Evolutionary conservation across 2,888 invertebrate species (phyloP).

Genomic region (Bursaphelenchus okinawaensis): DNA sequence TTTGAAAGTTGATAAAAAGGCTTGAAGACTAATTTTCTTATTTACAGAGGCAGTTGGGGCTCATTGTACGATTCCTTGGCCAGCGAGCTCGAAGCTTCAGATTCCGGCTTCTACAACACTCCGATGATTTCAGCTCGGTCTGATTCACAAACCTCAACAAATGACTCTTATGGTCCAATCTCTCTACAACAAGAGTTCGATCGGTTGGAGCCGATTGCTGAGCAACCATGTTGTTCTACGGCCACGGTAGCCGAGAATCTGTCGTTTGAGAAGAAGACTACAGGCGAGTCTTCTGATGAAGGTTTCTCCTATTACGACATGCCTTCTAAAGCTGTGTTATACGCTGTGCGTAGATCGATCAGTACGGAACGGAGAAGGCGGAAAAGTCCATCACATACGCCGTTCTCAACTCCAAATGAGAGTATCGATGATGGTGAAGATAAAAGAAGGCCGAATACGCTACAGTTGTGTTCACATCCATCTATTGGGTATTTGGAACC

Average conservation of each 20-base stretch:
- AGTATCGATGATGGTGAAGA: not conserved
- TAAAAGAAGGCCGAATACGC: not conserved
- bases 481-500: constrained; percentile 1
- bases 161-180: not conserved
- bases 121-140: constrained; percentile 32
- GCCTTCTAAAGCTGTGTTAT: constrained; percentile 24
- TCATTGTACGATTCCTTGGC: constrained; percentile 73
- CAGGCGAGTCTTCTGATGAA: not conserved
- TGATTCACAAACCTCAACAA: not conserved
- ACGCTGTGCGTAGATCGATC: constrained; percentile 24
- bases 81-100: constrained; percentile 74
- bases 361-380: constrained; percentile 15
- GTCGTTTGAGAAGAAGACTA: not conserved
- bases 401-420: not conserved
- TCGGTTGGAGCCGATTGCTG: constrained; percentile 6
- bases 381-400: constrained; percentile 7
- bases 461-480: not conserved
- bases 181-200: not conserved
- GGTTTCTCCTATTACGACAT: constrained; percentile 22
- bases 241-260: not conserved
- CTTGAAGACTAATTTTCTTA: constrained; percentile 16
- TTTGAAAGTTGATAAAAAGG: not conserved
- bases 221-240: not conserved
- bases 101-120: constrained; percentile 47
- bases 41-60: constrained; percentile 38